Percentiles rank a stretch among this genome's conserved stretches.
Conservation (phyloP, 2,888 invertebrate species). For the Melitaea athalia region DNA sequence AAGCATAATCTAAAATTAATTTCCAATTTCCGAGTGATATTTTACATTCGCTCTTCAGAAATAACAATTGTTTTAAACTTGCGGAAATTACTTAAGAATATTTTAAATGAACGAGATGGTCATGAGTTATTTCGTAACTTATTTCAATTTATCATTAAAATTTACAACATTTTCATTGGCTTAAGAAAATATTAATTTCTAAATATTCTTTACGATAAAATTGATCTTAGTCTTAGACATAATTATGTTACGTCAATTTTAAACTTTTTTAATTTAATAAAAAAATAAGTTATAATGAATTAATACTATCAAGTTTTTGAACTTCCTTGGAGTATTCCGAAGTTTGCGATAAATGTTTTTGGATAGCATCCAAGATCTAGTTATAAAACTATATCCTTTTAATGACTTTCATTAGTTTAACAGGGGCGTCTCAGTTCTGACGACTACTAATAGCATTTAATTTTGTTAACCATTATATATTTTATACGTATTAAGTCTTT, state of each 20-base stretch:
- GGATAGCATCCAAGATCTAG: conserved; percentile 22
- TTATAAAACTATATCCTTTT: conserved; percentile 15
- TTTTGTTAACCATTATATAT: background rate
- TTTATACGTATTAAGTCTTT: background rate
- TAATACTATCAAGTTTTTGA: conserved; percentile 16
- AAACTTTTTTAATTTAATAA: background rate
- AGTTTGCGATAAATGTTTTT: conserved; percentile 29
- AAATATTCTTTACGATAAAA: background rate
- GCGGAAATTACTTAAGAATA: background rate
- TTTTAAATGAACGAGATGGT: background rate
- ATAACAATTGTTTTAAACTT: background rate
- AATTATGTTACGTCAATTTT: background rate
- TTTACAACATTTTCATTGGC: background rate
- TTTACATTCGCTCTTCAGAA: background rate
- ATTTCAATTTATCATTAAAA: background rate
- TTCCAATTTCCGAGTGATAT: background rate
- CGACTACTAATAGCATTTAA: background rate
- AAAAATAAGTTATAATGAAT: conserved; percentile 7
- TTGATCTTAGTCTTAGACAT: too few species aligned
- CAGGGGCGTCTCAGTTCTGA: background rate
- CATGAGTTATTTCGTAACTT: background rate
- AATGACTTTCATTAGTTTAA: conserved; percentile 15
- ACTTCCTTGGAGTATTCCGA: conserved; percentile 25
- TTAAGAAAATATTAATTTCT: background rate
- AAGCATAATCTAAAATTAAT: conserved; percentile 11